Base-by-base conservation (phyloP, 2,797 vertebrate species). In the Mycteria americana region DNA sequence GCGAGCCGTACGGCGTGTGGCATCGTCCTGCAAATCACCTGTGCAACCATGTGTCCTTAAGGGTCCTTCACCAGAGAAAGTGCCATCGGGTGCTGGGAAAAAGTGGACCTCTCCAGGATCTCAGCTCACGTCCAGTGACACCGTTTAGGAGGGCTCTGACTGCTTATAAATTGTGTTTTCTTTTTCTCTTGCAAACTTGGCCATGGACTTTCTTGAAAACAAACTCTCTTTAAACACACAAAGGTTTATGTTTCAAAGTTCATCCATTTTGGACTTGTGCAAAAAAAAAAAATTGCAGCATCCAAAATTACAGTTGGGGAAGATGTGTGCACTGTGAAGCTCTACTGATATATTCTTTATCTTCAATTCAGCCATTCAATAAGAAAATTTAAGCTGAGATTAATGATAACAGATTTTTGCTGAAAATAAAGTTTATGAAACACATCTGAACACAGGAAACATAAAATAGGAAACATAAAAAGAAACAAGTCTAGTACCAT, bases 1-100 rank as follows among this genome's bases (percentile, higher is more conserved):
- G 59, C 1, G 6, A 57, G 64, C 48, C 1, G 2, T 16, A n/a
- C 51, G 85, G 37, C 1, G 4, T 2, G 2, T 0, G 45, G 48
- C 48, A 60, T 33, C 19, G 18, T 57, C 64, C 30, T 2, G 6
- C 25, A 51, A 59, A 73, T 13, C 11, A 77, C 28, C 48, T 43
- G 23, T 3, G 31, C 56, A 63, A 18, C 18, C 18, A 13, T 4
- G 7, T 23, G 19, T 75, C 53, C 74, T 69, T 30, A 13, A 9
- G 14, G 16, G 14, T 64, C 50, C 45, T 51, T 17, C 10, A 6
- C 4, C 2, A 1, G 13, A 56, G 12, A 24, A 57, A n/a, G 45
- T 13, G 21, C 27, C 50, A n/a, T 24, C 0, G 2, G 16, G 28
- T 8, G 31, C 9, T 41, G n/a, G 54, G 56, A 31, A 46, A 81